A percentile compares a stretch with the other conserved stretches of the same genome.
Conservation (phyloP, 2,797 vertebrate species). For the Galaxias olidus region DNA sequence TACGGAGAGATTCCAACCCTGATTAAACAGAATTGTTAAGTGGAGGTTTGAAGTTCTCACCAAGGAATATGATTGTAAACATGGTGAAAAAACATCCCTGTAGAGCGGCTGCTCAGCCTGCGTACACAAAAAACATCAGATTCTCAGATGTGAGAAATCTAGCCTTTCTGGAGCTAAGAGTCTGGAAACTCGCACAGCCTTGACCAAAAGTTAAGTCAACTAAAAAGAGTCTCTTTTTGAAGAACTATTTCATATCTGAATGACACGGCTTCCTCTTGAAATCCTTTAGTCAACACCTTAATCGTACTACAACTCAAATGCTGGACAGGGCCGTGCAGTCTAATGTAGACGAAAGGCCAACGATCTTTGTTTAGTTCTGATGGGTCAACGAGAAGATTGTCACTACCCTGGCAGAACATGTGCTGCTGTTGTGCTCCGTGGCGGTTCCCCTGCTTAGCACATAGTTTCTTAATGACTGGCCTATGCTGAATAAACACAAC, state of each 20-base stretch:
- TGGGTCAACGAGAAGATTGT: constrained; percentile 20
- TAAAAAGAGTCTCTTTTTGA: constrained; percentile 1
- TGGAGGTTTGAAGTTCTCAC: constrained; percentile 80
- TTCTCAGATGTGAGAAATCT: constrained; percentile 71
- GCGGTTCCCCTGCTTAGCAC: constrained; percentile 59
- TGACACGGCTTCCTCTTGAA: too few relatives aligned
- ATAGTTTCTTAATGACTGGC: constrained; percentile 70
- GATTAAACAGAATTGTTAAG: constrained; percentile 86
- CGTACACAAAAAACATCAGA: constrained; percentile 68
- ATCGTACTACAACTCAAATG: too few relatives aligned
- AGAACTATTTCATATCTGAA: too few relatives aligned
- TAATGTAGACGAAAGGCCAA: too few relatives aligned
- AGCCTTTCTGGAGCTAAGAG: constrained; percentile 54
- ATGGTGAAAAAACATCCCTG: constrained; percentile 73
- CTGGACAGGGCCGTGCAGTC: too few relatives aligned
- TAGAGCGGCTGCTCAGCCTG: constrained; percentile 57
- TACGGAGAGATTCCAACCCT: constrained; percentile 77
- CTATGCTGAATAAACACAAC: constrained; percentile 66
- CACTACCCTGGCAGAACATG: constrained; percentile 32
- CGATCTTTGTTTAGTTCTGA: too few relatives aligned
- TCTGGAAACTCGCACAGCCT: constrained; percentile 37
- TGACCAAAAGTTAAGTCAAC: constrained; percentile 48
- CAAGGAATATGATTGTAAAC: constrained; percentile 83
- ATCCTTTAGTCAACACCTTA: too few relatives aligned
- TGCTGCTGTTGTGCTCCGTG: constrained; percentile 54